Evolutionary conservation across 2,888 invertebrate species (phyloP), one percentile per base, ranked within the genome.

Genomic region (Rhodophaea formosa): DNA sequence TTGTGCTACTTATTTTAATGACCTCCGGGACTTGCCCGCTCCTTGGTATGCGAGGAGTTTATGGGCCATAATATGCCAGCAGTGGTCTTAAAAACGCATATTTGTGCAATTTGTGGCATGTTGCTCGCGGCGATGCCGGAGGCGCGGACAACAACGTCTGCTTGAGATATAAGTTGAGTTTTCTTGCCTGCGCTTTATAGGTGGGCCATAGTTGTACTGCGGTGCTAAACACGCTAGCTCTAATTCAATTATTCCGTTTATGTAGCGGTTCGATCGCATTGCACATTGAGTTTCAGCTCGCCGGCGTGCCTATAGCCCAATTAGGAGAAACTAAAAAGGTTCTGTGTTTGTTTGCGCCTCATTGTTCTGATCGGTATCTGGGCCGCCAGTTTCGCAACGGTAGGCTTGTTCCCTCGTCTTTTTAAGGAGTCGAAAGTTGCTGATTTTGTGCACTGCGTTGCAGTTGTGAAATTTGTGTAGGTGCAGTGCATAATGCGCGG

Each of bases 401-500:
- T 71, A 60, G 63, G 68, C 65, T 62, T 67, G 79, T 83, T 87
- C 86, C 88, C 84, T 83, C 77, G 82, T 83, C 87, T 86, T 84
- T 87, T 88, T 86, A 88, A 82, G 88, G 89, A 86, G 81, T 87
- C 77, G 89, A 89, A 89, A 89, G 90, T 87, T 82, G 82, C 83
- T 79, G 82, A 82, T 84, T 84, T 82, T 81, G 76, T 77, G 80
- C 76, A 77, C 67, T 73, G 62, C 68, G 64, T 65, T 79, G 79
- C 79, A 75, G 77, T 88, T 89, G 87, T 84, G 87, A 84, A 86
- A 89, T 75, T 69, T 75, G 87, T 87, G 90, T 88, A 79, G 89
- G 88, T 80, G 86, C 75, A 75, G 82, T 84, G 85, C 83, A 84
- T 80, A 75, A 77, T 74, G 79, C 76, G 82, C 82, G 81, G 82